Evolutionary conservation across 2,888 invertebrate species (phyloP).

Genomic region (Thera britannica): DNA sequence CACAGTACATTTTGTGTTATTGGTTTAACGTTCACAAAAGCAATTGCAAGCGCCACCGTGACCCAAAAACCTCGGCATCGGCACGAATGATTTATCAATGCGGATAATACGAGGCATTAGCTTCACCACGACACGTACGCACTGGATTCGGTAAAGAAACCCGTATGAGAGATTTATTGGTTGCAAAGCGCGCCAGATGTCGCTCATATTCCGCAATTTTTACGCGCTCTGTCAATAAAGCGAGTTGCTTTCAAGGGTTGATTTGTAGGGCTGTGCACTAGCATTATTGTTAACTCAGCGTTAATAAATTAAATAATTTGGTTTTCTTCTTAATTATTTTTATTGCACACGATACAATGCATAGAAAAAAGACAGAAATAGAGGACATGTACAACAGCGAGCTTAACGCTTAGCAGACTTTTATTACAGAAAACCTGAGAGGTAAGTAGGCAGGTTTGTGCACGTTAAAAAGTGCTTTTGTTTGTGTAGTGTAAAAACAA

Average conservation of each 20-base stretch:
- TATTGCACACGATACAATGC: too few species aligned
- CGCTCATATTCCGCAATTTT: conserved; percentile 30
- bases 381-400: too few species aligned
- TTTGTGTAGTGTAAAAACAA: too few species aligned
- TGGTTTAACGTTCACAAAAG: conserved; percentile 20
- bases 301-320: background rate
- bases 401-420: too few species aligned
- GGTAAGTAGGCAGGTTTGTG: too few species aligned
- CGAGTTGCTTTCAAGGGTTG: conserved; percentile 13
- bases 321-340: background rate
- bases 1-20: conserved; percentile 3
- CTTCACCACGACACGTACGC: conserved; percentile 71
- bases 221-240: conserved; percentile 25
- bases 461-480: too few species aligned
- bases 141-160: conserved; percentile 69
- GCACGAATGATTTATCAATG: conserved; percentile 77
- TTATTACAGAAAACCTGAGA: too few species aligned
- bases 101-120: conserved; percentile 70
- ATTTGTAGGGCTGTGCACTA: conserved; percentile 15
- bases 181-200: conserved; percentile 36
- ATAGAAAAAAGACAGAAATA: too few species aligned
- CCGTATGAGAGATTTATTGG: conserved; percentile 45
- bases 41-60: conserved; percentile 20
- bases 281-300: background rate
- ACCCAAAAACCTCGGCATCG: conserved; percentile 62